Evolutionary conservation across 2,797 vertebrate species (phyloP).

Genomic region (Chaunax sp.): DNA sequence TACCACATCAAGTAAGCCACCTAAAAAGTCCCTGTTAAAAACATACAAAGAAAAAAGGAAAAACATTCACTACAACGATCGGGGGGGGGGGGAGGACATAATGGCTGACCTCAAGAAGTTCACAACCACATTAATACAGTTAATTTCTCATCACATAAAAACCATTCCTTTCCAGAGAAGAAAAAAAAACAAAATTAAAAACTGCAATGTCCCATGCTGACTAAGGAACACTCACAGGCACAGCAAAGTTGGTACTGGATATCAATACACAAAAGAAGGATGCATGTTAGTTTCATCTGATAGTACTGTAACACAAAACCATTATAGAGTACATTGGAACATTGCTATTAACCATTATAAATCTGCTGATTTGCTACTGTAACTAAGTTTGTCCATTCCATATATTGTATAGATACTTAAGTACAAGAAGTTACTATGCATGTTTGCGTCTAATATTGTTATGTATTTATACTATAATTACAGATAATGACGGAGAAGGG

Average conservation of each 20-base stretch:
- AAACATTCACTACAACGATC: conserved; percentile 82
- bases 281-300: conserved; percentile 86
- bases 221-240: conserved; percentile 78
- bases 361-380: conserved; percentile 88
- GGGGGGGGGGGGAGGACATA: conserved; percentile 42
- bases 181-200: conserved; percentile 60
- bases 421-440: conserved; percentile 88
- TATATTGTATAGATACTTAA: conserved; percentile 90
- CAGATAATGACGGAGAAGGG: conserved; percentile 79
- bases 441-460: conserved; percentile 85
- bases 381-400: conserved; percentile 91
- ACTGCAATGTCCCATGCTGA: conserved; percentile 74
- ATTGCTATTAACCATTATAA: conserved; percentile 85
- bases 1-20: conserved; percentile 80
- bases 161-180: conserved; percentile 69
- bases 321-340: conserved; percentile 86
- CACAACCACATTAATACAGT: conserved; percentile 87
- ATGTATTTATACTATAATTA: conserved; percentile 87
- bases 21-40: conserved; percentile 81
- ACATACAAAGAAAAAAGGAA: conserved; percentile 68
- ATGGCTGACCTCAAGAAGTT: conserved; percentile 83
- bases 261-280: conserved; percentile 86
- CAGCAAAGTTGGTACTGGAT: conserved; percentile 86
- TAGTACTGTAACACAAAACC: conserved; percentile 90
- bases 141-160: conserved; percentile 85